A percentile compares a stretch with the other conserved stretches of the same genome.
Conservation (phyloP, 1,140 invertebrate genomes). For the Uloborus diversus region DNA sequence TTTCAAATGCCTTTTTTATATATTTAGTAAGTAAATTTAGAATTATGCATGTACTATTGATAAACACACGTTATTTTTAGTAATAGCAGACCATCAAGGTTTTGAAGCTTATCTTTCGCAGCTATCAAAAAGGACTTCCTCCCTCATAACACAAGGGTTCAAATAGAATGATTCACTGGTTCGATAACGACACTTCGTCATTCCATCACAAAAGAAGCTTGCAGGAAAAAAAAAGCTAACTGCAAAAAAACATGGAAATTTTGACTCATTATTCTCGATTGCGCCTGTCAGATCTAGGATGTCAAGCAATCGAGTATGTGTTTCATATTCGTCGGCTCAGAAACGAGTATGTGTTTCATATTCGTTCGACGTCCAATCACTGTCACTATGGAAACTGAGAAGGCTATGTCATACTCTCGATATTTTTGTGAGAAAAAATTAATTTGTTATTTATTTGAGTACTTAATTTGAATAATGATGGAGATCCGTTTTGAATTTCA, state of each 20-base stretch:
- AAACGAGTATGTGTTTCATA: not conserved
- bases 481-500: no score
- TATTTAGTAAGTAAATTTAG: no score
- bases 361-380: not conserved
- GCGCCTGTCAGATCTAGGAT: not conserved
- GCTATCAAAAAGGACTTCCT: no score
- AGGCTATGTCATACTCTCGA: not conserved
- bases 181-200: not conserved
- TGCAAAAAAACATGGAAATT: not conserved
- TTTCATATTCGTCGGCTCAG: not conserved
- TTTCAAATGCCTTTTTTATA: no score
- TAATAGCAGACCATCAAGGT: no score
- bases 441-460: not conserved
- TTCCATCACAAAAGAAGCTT: not conserved
- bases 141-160: no score
- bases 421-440: not conserved
- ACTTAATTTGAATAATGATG: no score
- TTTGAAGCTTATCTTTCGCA: no score
- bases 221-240: no score
- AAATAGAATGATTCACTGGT: not conserved
- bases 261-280: not conserved
- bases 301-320: not conserved
- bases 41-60: no score
- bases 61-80: no score
- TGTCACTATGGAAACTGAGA: not conserved